Conservation (phyloP, 2,888 invertebrate species). For the Cinara cedri region DNA sequence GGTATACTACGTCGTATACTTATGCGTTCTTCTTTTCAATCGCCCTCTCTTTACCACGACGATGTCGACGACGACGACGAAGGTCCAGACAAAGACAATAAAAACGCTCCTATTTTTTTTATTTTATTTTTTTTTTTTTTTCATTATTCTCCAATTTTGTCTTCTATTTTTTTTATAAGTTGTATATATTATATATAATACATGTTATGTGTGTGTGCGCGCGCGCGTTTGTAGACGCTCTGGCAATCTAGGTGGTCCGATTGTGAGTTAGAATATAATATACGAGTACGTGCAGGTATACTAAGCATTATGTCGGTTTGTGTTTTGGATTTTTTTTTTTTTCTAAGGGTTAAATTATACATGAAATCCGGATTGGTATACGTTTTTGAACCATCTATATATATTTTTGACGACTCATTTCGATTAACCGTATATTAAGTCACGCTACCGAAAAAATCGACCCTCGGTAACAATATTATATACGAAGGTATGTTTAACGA, state of each 20-base stretch:
- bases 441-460: conserved; percentile 16
- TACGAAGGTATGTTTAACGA: conserved; percentile 3
- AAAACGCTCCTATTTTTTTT: conserved; percentile 13
- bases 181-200: background rate
- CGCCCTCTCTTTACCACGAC: conserved; percentile 2
- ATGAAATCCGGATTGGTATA: conserved; percentile 10
- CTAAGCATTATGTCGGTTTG: conserved; percentile 24
- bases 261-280: conserved; percentile 34
- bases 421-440: background rate
- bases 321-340: conserved; percentile 12
- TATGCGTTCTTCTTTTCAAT: background rate
- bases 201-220: too few relatives aligned
- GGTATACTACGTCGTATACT: background rate
- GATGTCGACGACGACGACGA: background rate
- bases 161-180: conserved; percentile 23
- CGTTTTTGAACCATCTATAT: background rate
- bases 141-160: conserved; percentile 20
- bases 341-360: conserved; percentile 26
- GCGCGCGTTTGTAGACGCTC: background rate
- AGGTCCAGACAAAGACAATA: conserved; percentile 37
- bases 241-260: conserved; percentile 45
- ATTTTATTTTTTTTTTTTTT: conserved; percentile 19
- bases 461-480: background rate
- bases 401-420: background rate
- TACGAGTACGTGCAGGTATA: conserved; percentile 15